These are phyloP conservation scores for Itoplectis maculator DNA, from an alignment of 2,888 invertebrate genomes.

Conservation along the genomic window DNA sequence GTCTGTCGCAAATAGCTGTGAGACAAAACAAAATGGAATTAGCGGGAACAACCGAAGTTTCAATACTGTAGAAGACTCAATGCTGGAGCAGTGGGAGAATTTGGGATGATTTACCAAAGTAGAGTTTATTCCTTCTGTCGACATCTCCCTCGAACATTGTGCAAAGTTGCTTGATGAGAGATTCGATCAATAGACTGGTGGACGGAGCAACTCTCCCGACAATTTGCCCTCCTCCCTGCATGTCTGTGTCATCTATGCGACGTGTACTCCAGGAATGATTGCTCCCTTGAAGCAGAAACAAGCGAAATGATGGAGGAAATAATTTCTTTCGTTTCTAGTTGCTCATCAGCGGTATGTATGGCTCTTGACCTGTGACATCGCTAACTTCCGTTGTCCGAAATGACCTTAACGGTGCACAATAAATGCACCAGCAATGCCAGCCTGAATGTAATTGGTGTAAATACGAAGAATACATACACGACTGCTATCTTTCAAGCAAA, in stretches of 20 bases:
- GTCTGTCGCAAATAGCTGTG: slow-evolving; percentile 88
- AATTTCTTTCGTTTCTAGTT: not conserved
- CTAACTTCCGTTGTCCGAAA: slow-evolving; percentile 6
- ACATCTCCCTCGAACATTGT: slow-evolving; percentile 88
- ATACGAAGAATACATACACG: not conserved
- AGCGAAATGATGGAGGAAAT: not conserved
- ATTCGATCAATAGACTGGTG: slow-evolving; percentile 89
- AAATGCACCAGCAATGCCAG: not conserved
- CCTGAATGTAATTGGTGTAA: not conserved
- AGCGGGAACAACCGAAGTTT: no score
- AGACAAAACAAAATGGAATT: slow-evolving; percentile 59
- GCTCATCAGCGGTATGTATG: no score
- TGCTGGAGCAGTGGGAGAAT: no score
- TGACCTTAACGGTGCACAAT: not conserved
- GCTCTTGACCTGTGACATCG: not conserved
- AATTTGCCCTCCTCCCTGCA: slow-evolving; percentile 68
- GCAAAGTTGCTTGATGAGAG: slow-evolving; percentile 89
- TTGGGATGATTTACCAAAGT: slow-evolving; percentile 85
- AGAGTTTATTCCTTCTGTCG: slow-evolving; percentile 87
- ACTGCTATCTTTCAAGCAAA: not conserved
- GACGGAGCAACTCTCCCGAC: slow-evolving; percentile 85
- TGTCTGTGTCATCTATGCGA: slow-evolving; percentile 65
- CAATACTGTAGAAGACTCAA: no score
- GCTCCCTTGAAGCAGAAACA: slow-evolving; percentile 66
- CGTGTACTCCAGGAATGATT: slow-evolving; percentile 65